Evolutionary conservation across 1,140 invertebrate species (phyloP), one percentile per base, ranked within the genome.

Genomic region (Carposina sasakii): DNA sequence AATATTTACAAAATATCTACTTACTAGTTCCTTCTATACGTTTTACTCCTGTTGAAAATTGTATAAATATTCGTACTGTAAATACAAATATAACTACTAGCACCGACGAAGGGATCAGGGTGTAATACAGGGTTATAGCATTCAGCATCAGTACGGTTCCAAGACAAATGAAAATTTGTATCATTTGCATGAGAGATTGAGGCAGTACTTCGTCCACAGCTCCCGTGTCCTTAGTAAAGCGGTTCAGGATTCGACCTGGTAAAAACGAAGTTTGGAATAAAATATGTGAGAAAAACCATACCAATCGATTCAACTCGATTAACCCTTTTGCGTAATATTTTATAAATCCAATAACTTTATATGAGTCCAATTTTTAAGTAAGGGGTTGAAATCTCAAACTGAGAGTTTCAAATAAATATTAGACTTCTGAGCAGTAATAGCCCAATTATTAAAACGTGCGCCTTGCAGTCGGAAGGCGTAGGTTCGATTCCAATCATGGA

Each of bases 151-250:
- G 63, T 0, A 89, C 86, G 5, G 87, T 87, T 0, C 75, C 24
- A 52, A 90, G 81, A 4, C 88, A 86, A 28, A 91, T 73, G 36
- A 89, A 88, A 9, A 92, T 88, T 69, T 91, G 89, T 4, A 94
- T 75, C 26, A 94, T 91, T 69, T 98, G 96, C 45, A 96, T 85
- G 31, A 94, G 87, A 0, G 91, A 87, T 51, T 87, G 86, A 41
- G 97, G 96, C 19, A 99, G 81, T 3, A 92, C 79, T 78, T 98
- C 96, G 69, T 98, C 97, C 28, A 94, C 85, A 1, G 90, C 88
- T 0, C 93, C 92, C 63, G 92, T 90, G 55, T 93, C 92, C 64
- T 93, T 93, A 1, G 91, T 90, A 55, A 93, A 93, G 42, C 91
- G 74, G 60, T 93, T 93, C 0, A 93, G 65, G 34, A 92, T 91